Conservation (phyloP, 2,797 vertebrate species). For the Malurus splendens region DNA sequence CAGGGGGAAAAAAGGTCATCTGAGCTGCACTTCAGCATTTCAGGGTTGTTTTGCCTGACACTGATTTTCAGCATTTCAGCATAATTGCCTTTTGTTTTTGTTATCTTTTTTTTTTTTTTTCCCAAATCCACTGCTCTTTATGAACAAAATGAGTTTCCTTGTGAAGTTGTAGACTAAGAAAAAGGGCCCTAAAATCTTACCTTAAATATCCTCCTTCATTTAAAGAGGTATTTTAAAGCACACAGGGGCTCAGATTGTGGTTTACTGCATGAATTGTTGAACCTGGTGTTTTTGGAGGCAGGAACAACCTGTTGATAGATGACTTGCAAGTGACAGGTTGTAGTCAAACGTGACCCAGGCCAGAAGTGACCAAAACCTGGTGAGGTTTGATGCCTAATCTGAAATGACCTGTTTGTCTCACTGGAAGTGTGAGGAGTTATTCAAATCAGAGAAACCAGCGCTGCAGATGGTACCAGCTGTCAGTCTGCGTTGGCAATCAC, state of each 20-base stretch:
- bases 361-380: constrained; percentile 21
- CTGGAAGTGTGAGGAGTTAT: constrained; percentile 2
- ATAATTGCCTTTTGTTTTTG: not conserved
- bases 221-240: not conserved
- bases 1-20: not conserved
- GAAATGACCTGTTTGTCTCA: constrained; percentile 35
- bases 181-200: not conserved
- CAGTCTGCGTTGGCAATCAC: constrained; percentile 34
- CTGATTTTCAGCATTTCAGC: not conserved
- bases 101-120: not conserved
- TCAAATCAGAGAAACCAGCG: not conserved
- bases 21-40: not conserved
- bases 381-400: constrained; percentile 21
- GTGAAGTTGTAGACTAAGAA: not conserved
- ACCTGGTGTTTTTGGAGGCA: not conserved
- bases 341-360: not conserved
- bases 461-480: constrained; percentile 54
- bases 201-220: not conserved
- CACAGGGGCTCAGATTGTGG: not conserved
- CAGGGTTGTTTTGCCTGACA: not conserved
- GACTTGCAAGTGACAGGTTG: not conserved
- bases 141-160: not conserved
- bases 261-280: not conserved
- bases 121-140: not conserved
- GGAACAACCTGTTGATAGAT: not conserved